These are phyloP conservation scores for Neosalanx taihuensis DNA, from an alignment of 2,797 vertebrate genomes.

Conservation along the genomic window DNA sequence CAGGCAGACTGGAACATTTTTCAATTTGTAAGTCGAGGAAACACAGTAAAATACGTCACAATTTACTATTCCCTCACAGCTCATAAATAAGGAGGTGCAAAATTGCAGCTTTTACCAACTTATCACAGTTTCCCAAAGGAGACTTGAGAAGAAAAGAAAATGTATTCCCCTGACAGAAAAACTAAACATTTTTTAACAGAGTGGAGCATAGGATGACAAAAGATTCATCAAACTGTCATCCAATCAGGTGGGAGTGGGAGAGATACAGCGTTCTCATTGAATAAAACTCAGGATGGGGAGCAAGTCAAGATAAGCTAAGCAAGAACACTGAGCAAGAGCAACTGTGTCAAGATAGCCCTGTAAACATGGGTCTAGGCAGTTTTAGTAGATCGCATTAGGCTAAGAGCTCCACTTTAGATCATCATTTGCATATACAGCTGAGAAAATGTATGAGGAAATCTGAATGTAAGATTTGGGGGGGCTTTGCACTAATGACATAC, in stretches of 20 bases:
- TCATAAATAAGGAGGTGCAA: slow-evolving; percentile 28
- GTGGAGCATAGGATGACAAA: slow-evolving; percentile 44
- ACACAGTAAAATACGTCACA: slow-evolving; percentile 16
- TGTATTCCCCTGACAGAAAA: slow-evolving; percentile 25
- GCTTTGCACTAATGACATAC: slow-evolving; percentile 2
- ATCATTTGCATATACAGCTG: slow-evolving; percentile 15
- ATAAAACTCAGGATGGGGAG: slow-evolving; percentile 33
- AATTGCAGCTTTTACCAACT: slow-evolving; percentile 16
- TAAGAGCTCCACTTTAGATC: slow-evolving; percentile 23
- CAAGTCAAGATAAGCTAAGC: slow-evolving; percentile 40
- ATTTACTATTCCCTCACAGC: slow-evolving; percentile 21
- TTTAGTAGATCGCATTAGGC: slow-evolving; percentile 21
- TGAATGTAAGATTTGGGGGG: slow-evolving; percentile 3
- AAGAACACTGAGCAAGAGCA: slow-evolving; percentile 40
- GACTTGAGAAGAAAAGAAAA: slow-evolving; percentile 6
- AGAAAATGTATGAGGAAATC: slow-evolving; percentile 2
- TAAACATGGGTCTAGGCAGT: slow-evolving; percentile 24
- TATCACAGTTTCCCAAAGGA: slow-evolving; percentile 17
- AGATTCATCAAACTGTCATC: slow-evolving; percentile 54
- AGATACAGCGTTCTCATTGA: slow-evolving; percentile 31
- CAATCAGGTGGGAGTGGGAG: slow-evolving; percentile 51
- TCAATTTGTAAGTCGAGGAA: slow-evolving; percentile 18
- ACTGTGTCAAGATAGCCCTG: slow-evolving; percentile 33
- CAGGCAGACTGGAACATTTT: slow-evolving; percentile 7
- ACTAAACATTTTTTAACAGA: slow-evolving; percentile 40